Base-by-base conservation (phyloP, 2,113 vertebrate species). In the Ctenodactylus gundi region DNA sequence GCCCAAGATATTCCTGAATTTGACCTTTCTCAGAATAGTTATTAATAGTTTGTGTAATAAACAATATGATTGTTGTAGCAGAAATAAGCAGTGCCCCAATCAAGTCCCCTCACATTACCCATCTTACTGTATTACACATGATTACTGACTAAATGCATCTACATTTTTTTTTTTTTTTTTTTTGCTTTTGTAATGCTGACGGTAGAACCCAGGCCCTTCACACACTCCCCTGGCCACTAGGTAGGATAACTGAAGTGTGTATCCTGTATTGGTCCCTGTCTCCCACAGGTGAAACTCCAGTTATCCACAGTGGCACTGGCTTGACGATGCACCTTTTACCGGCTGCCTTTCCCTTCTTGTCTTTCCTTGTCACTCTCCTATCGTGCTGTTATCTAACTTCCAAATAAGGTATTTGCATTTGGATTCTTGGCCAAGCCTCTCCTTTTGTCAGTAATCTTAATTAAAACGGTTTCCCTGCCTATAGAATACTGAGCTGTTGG, bases 51-150 rank as follows among this genome's bases (percentile, higher is more conserved):
- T 67, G 46, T 9, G 29, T 44, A 57, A 41, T 36, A 17, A 29
- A 27, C 20, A 13, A 8, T 41, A 1, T 13, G 41, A 0, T 49
- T 76, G 25, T 14, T 11, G 7, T 7, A 55, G 15, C 1, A 36
- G 62, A 23, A 29, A 39, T 4, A n/a, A 51, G 17, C 29, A 58
- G 27, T 14, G 41, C 4, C 53, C 62, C 7, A 4, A n/a, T n/a
- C n/a, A n/a, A n/a, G n/a, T n/a, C n/a, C n/a, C n/a, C 17, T 7
- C 1, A 0, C 13, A 53, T 29, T 34, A n/a, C 7, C 4, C 31
- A 6, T 65, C 41, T 29, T 1, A 1, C 7, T 34, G 9, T 9
- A 36, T 27, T 44, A 34, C 25, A 17, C 4, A 41, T 36, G 34
- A 41, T 31, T 57, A 65, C 51, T 7, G n/a, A 25, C 7, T 10